phyloP scores from a whole-genome alignment of 2,888 invertebrate species.

The Drosophila paracracens region DNA sequence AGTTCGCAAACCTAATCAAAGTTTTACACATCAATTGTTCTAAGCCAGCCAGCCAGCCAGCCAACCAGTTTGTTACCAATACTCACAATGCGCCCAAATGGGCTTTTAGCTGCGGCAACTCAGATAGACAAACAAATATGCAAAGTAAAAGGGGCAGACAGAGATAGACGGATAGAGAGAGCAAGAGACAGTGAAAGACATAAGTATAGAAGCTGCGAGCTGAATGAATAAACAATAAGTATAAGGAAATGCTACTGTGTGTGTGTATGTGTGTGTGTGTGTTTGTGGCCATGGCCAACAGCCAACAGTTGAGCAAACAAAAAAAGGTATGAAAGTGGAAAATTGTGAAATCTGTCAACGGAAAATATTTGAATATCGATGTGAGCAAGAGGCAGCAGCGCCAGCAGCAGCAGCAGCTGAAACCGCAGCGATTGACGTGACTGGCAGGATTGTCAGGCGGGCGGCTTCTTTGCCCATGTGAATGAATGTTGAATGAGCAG shows the following conservation, averaged over 20 bases:
- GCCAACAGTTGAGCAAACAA: slow-evolving; percentile 47
- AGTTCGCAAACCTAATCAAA: slow-evolving; percentile 69
- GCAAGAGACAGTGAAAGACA: slow-evolving; percentile 8
- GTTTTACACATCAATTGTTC: slow-evolving; percentile 74
- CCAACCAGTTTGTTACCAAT: slow-evolving; percentile 30
- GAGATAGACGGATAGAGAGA: not conserved
- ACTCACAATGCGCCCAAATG: slow-evolving; percentile 8
- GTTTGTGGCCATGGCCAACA: slow-evolving; percentile 44
- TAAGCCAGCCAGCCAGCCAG: slow-evolving; percentile 31
- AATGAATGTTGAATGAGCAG: slow-evolving; percentile 78
- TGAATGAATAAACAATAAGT: slow-evolving; percentile 70
- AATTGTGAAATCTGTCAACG: slow-evolving; percentile 78
- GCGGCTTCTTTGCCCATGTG: slow-evolving; percentile 58
- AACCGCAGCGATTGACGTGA: slow-evolving; percentile 37
- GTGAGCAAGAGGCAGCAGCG: slow-evolving; percentile 9
- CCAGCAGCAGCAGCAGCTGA: not conserved
- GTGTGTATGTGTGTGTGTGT: slow-evolving; percentile 10
- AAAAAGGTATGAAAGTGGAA: slow-evolving; percentile 78
- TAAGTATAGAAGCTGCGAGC: slow-evolving; percentile 48
- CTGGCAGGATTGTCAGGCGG: slow-evolving; percentile 23
- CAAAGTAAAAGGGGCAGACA: slow-evolving; percentile 4
- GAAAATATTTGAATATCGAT: slow-evolving; percentile 78
- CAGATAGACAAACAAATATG: slow-evolving; percentile 4
- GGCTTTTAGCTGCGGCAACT: slow-evolving; percentile 26
- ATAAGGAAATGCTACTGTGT: slow-evolving; percentile 52